Evolutionary conservation across 1,140 invertebrate genomes (phyloP).

Genomic region (Bombyx mandarina): DNA sequence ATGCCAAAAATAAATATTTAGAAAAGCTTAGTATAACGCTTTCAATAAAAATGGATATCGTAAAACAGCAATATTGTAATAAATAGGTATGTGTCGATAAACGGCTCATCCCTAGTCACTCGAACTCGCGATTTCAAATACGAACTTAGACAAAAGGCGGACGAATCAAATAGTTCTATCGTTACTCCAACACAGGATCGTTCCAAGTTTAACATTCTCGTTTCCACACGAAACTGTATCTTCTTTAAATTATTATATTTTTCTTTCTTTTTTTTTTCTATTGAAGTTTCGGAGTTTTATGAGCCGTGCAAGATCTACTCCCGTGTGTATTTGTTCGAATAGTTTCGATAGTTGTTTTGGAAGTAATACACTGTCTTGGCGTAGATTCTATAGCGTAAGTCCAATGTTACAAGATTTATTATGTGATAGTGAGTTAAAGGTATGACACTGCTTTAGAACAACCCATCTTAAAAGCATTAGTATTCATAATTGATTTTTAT

Average conservation of each 20-base stretch:
- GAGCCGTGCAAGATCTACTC: slow-evolving; percentile 33
- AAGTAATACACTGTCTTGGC: too few species aligned
- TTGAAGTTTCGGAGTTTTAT: slow-evolving; percentile 23
- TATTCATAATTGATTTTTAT: too few species aligned
- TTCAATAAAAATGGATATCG: too few species aligned
- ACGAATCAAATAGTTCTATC: slow-evolving; percentile 58
- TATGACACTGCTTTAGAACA: too few species aligned
- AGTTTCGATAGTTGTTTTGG: too few species aligned
- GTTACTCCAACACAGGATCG: slow-evolving; percentile 46
- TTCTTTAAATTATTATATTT: slow-evolving; percentile 62
- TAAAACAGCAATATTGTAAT: not conserved
- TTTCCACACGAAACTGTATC: slow-evolving; percentile 53
- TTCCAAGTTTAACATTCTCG: slow-evolving; percentile 63
- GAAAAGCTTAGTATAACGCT: too few species aligned
- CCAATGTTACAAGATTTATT: too few species aligned
- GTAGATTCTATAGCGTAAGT: too few species aligned
- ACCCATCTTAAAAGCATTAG: too few species aligned
- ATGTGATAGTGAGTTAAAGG: too few species aligned
- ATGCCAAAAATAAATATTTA: too few species aligned
- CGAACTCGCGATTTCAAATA: slow-evolving; percentile 53
- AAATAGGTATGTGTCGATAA: not conserved
- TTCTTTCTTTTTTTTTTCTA: slow-evolving; percentile 32
- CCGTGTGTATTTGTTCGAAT: too few species aligned
- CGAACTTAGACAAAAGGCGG: slow-evolving; percentile 64
- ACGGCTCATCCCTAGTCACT: slow-evolving; percentile 30